Evolutionary conservation across 2,888 invertebrate genomes (phyloP).

Genomic region (Apamea epomidion): DNA sequence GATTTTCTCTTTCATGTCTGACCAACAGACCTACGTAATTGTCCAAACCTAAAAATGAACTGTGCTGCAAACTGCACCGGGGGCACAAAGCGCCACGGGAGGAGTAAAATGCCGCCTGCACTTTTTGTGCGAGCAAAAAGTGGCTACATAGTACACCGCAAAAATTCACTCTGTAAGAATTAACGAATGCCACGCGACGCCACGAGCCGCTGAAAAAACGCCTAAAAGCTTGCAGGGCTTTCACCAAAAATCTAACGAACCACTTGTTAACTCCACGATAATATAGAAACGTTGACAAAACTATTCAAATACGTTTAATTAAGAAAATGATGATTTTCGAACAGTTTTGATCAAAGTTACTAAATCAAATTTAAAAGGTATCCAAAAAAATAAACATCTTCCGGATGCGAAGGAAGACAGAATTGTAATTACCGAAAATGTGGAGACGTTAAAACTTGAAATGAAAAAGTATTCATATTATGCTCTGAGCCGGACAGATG

Average conservation of each 20-base stretch:
- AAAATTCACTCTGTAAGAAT: conserved; percentile 67
- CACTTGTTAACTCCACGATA: conserved; percentile 51
- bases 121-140: conserved; percentile 63
- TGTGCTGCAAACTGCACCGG: conserved; percentile 53
- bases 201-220: conserved; percentile 39
- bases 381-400: conserved; percentile 36
- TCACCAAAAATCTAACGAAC: conserved; percentile 34
- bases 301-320: neutral
- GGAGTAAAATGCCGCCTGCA: conserved; percentile 55
- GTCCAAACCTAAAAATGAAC: conserved; percentile 64
- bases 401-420: conserved; percentile 21
- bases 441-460: conserved; percentile 57
- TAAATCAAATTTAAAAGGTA: conserved; percentile 28
- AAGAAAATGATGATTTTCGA: neutral
- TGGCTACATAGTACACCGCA: conserved; percentile 61
- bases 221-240: conserved; percentile 25
- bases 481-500: conserved; percentile 61
- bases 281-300: conserved; percentile 4
- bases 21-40: conserved; percentile 59
- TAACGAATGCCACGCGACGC: conserved; percentile 63
- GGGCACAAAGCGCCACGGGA: conserved; percentile 57
- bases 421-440: conserved; percentile 63
- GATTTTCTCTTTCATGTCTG: conserved; percentile 54
- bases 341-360: neutral
- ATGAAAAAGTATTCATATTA: conserved; percentile 66